Evolutionary conservation across 1,140 invertebrate species (phyloP).

Genomic region (Drosophila ananassae): DNA sequence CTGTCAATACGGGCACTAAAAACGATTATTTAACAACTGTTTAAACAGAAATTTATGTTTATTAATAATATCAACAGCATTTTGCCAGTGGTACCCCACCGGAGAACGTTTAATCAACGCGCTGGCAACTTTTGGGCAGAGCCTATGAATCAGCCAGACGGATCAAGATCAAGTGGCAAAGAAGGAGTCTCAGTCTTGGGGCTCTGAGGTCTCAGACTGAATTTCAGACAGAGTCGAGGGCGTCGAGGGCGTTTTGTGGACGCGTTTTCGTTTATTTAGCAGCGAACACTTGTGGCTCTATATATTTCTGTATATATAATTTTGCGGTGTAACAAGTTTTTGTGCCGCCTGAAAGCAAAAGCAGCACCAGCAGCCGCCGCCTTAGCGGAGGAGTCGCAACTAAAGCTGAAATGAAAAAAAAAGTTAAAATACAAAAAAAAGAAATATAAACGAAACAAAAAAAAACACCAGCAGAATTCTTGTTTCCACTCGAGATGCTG

Average conservation of each 20-base stretch:
- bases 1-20: constrained; percentile 67
- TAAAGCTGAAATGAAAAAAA: constrained; percentile 40
- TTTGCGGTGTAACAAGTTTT: constrained; percentile 80
- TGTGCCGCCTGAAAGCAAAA: constrained; percentile 53
- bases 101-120: constrained; percentile 69
- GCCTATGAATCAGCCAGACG: constrained; percentile 73
- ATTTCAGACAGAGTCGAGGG: constrained; percentile 40
- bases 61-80: constrained; percentile 77
- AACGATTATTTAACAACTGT: constrained; percentile 77
- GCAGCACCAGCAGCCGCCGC: constrained; percentile 29
- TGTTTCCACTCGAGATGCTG: constrained; percentile 71
- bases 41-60: constrained; percentile 78
- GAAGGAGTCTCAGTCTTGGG: constrained; percentile 11
- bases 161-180: constrained; percentile 64
- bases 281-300: constrained; percentile 17
- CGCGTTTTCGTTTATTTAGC: constrained; percentile 43
- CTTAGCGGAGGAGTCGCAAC: constrained; percentile 66
- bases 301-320: constrained; percentile 51
- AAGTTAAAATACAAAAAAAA: constrained; percentile 14
- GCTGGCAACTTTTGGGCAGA: constrained; percentile 43
- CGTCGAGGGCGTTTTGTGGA: constrained; percentile 48
- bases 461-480: constrained; percentile 57
- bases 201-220: constrained; percentile 1
- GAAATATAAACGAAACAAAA: constrained; percentile 7
- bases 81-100: constrained; percentile 13